A percentile compares a stretch with the other conserved stretches of the same genome.
phyloP scores from a whole-genome alignment of 2,797 vertebrate species.

The Luscinia luscinia region DNA sequence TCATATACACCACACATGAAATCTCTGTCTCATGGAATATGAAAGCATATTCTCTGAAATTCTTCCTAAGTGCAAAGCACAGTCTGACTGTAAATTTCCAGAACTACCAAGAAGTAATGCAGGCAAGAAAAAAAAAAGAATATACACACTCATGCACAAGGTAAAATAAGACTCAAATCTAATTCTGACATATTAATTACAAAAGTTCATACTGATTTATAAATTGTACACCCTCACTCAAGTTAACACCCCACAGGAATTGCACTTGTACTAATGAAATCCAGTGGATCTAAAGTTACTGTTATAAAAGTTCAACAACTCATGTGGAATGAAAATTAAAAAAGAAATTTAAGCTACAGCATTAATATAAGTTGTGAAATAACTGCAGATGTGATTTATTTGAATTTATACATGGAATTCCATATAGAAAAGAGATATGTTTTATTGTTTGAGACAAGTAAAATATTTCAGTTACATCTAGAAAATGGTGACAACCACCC shows the following conservation, averaged over 20 bases:
- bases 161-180: not conserved
- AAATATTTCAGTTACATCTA: not conserved
- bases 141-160: not conserved
- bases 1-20: not conserved
- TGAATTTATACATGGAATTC: not conserved
- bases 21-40: not conserved
- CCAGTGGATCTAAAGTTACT: not conserved
- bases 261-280: not conserved
- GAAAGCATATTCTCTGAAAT: not conserved
- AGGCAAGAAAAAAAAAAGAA: not conserved
- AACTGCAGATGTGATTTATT: not conserved
- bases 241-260: not conserved
- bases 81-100: not conserved
- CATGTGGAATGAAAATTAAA: not conserved
- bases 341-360: not conserved
- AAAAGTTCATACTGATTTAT: not conserved
- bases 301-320: not conserved
- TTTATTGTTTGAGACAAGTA: not conserved
- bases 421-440: not conserved
- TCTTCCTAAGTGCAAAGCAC: not conserved
- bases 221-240: not conserved
- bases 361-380: not conserved
- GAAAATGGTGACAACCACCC: not conserved
- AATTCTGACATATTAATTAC: not conserved
- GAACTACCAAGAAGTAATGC: not conserved